Evolutionary conservation across 2,797 vertebrate species (phyloP), one percentile per base, ranked within the genome.

Genomic region (Acanthopagrus latus): DNA sequence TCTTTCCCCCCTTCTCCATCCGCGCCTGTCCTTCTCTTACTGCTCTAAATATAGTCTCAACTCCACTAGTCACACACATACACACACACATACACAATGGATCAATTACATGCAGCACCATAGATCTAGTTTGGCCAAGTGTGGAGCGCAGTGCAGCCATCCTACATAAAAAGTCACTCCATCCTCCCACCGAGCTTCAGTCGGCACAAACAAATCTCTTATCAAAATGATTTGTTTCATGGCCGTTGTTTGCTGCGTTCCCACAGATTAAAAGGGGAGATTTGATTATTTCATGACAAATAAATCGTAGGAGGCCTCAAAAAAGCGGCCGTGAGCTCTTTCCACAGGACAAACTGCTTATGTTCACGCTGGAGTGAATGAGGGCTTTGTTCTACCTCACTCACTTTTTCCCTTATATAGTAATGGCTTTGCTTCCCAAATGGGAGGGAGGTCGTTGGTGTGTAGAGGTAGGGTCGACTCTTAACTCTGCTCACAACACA

Each of bases 11-110:
- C 69, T 80, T 82, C 69, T 76, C 81, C 89, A 78, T 82, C 65
- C 84, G 70, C 77, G 71, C 84, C 84, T 78, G 82, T 91, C 81
- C 82, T 81, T 79, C 83, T 88, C 86, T 88, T 70, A 81, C 73
- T 75, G 80, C 70, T 90, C 92, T 94, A 95, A 94, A 95, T 94
- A 94, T 95, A 95, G 92, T 85, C 75, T 75, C 75, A 66, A 70
- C 63, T 80, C 74, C 23, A 62, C 83, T 58, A 74, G 78, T 75
- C 51, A 80, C 64, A 74, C 50, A 71, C 57, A 58, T 72, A 58
- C 59, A 52, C n/a, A 74, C 47, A 51, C 82, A 88, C 75, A 87
- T 52, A 82, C 82, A 80, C 74, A 79, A 66, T 77, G 70, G 85
- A 89, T 91, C 82, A 88, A 88, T 91, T 88, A 84, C 77, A 85